Conservation (phyloP, 2,797 vertebrate genomes). For the Tenualosa thibaudeaui region DNA sequence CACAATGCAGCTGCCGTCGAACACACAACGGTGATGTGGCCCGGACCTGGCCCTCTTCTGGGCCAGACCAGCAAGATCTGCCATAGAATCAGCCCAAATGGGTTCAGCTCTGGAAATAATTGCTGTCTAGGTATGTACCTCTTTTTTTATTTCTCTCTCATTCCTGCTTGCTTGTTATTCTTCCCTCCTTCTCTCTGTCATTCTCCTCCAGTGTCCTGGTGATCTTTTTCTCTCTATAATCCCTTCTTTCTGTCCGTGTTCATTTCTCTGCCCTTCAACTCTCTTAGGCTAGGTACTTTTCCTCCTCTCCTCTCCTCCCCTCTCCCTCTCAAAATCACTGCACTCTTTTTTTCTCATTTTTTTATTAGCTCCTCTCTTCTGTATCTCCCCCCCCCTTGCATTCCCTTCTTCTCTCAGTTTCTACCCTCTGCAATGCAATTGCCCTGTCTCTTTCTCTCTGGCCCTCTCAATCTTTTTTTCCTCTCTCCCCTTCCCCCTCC, state of each 20-base stretch:
- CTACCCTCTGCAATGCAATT: too few species aligned
- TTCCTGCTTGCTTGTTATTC: background rate
- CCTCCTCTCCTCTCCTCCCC: background rate
- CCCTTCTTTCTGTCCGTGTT: background rate
- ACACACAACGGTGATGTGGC: background rate
- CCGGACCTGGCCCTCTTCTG: background rate
- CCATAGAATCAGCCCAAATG: too few species aligned
- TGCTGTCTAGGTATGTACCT: background rate
- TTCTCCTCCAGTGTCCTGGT: background rate
- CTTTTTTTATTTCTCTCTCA: background rate
- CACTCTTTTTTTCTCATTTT: background rate
- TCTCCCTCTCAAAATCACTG: background rate
- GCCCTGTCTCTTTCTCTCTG: background rate
- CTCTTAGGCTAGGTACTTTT: background rate
- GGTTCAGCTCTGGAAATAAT: background rate
- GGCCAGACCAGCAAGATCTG: background rate
- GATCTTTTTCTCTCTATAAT: background rate
- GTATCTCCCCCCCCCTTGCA: background rate
- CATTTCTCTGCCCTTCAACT: background rate
- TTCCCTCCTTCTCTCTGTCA: background rate
- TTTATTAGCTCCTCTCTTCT: background rate
- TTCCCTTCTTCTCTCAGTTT: background rate
- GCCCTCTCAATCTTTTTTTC: background rate
- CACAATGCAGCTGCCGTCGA: background rate
- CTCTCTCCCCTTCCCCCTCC: background rate